Percentiles rank a stretch among this genome's conserved stretches.
Conservation (phyloP, 2,113 vertebrate genomes). For the Periophthalmus modestus region DNA sequence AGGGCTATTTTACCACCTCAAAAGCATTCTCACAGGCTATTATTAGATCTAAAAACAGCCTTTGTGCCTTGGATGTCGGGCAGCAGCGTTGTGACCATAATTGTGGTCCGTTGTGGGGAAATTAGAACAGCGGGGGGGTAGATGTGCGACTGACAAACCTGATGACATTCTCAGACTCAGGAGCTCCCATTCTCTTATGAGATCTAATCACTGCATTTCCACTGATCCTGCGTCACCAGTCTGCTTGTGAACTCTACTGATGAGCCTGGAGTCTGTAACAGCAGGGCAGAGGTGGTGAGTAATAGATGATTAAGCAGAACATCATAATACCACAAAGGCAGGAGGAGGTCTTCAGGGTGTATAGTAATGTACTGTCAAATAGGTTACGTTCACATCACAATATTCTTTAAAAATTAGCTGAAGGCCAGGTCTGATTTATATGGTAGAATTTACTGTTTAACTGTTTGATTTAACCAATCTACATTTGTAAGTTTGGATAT, state of each 20-base stretch:
- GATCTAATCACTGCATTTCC: slow-evolving; percentile 52
- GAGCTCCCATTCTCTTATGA: slow-evolving; percentile 37
- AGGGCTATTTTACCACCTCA: neutral
- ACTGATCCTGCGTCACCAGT: slow-evolving; percentile 61
- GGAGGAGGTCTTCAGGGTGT: neutral
- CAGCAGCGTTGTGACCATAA: slow-evolving; percentile 9
- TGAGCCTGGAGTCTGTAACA: slow-evolving; percentile 33
- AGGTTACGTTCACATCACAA: no score
- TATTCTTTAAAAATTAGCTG: neutral
- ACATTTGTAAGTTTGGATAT: no score
- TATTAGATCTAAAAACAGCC: neutral
- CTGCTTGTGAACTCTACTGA: slow-evolving; percentile 19
- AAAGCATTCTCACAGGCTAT: slow-evolving; percentile 1
- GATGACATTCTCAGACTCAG: neutral
- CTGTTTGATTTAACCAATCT: no score
- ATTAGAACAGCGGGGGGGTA: slow-evolving; percentile 37
- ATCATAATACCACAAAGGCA: neutral
- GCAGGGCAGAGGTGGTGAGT: slow-evolving; percentile 34
- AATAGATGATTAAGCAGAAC: slow-evolving; percentile 31
- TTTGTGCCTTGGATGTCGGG: slow-evolving; percentile 22
- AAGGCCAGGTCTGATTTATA: no score
- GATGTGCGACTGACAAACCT: slow-evolving; percentile 23
- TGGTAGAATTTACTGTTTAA: no score
- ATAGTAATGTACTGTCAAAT: neutral
- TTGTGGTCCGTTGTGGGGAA: slow-evolving; percentile 28